A percentile compares a stretch with the other conserved stretches of the same genome.
These are phyloP conservation scores for Holacanthella duospinosa DNA, from an alignment of 2,888 invertebrate genomes.

Conservation along the genomic window DNA sequence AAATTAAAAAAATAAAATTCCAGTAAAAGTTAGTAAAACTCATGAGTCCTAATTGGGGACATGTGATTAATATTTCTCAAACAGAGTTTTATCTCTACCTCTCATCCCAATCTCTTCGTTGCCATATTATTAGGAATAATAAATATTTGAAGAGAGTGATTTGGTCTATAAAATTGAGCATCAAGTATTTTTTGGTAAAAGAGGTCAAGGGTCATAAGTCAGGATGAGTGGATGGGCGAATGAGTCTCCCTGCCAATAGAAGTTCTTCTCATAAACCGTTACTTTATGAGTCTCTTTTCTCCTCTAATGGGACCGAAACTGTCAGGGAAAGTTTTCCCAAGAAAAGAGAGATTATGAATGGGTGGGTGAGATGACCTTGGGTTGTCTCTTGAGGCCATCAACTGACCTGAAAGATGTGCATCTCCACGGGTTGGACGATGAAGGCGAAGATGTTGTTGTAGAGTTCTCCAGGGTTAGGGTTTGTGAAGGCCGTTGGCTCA, in stretches of 20 bases:
- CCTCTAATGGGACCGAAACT: neutral
- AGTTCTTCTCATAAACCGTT: neutral
- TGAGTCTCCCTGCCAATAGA: too few species aligned
- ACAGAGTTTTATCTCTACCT: too few species aligned
- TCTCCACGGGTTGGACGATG: constrained; percentile 74
- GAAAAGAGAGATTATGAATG: neutral
- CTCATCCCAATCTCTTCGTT: too few species aligned
- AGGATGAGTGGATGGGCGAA: too few species aligned
- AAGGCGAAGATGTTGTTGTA: constrained; percentile 98
- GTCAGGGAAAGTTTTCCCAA: neutral
- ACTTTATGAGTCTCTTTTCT: neutral
- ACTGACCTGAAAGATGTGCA: constrained; percentile 68
- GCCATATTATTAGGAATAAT: too few species aligned
- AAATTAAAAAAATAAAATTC: neutral
- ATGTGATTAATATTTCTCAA: too few species aligned
- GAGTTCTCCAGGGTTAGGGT: constrained; percentile 88
- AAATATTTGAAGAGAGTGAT: too few species aligned
- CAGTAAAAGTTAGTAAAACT: neutral
- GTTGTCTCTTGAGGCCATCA: neutral
- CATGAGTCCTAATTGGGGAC: too few species aligned
- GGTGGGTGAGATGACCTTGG: neutral
- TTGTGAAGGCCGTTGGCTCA: constrained; percentile 95
- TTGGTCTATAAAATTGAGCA: too few species aligned
- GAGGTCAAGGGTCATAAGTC: too few species aligned
- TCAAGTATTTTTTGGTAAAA: too few species aligned